A percentile compares a stretch with the other conserved stretches of the same genome.
Conservation (phyloP, 1,140 invertebrate genomes). For the Brachionus asplanchnoidis region DNA sequence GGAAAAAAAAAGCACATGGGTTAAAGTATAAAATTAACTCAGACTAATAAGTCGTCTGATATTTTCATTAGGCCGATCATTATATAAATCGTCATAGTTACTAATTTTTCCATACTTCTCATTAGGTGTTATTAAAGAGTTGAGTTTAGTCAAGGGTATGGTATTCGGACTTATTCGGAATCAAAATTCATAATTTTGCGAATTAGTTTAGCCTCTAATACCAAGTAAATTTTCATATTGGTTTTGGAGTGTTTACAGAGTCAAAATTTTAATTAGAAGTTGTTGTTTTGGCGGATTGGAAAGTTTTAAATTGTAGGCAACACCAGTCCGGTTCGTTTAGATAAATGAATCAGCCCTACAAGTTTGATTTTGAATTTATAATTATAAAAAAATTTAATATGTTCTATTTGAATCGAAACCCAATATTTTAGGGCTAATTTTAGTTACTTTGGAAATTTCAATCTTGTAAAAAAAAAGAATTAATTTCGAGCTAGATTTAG, state of each 20-base stretch:
- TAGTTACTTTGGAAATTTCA: neutral
- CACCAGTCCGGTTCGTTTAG: neutral
- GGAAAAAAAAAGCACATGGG: neutral
- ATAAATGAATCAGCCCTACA: slow-evolving; percentile 3
- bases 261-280: neutral
- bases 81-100: slow-evolving; percentile 27
- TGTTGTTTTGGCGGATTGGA: neutral
- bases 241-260: neutral
- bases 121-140: slow-evolving; percentile 7
- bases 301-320: neutral
- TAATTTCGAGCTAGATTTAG: neutral
- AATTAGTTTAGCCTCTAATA: neutral
- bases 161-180: neutral
- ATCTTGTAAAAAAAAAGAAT: neutral
- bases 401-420: neutral
- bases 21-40: neutral
- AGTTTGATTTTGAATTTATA: neutral
- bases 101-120: neutral
- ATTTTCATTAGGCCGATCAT: neutral
- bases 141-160: slow-evolving; percentile 14
- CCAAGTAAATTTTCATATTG: neutral
- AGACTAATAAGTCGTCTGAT: neutral
- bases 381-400: neutral
- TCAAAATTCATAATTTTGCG: neutral
- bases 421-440: neutral